Evolutionary conservation across 2,888 invertebrate species (phyloP), one percentile per base, ranked within the genome.

Genomic region (Calephelis perditalis): DNA sequence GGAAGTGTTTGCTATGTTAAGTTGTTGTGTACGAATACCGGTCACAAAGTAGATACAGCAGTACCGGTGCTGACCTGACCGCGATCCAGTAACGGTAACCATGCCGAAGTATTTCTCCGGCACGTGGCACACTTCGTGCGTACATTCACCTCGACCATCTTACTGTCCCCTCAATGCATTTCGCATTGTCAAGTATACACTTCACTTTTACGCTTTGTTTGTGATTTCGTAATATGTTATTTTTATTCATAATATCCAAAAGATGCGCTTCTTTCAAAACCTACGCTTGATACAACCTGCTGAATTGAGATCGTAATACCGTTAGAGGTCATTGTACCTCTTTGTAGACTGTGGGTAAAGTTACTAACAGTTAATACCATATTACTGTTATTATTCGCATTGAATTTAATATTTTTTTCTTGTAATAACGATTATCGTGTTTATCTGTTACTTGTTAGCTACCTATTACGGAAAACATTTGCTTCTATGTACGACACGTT

Each of bases 51-150:
- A 70, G 74, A 77, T 75, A 73, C 79, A 76, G 76, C 75, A 77
- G 77, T 81, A 81, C 80, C 77, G 82, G 76, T 81, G 86, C 78
- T 73, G 78, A 83, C 83, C 82, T 89, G 88, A 88, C 89, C 89
- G 89, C 88, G 87, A 86, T 88, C 85, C 86, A 79, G 78, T 90
- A 90, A 90, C 89, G 89, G 89, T 90, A 88, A 78, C 80, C 82
- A 82, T 78, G 83, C 81, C 82, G 86, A 86, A 87, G 87, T 84
- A 82, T 88, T 87, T 88, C 87, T 86, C 82, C 78, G 82, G 78
- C 84, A 78, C 81, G 83, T 86, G 90, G 85, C 89, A 89, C 88
- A 89, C 87, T 88, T 89, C 73, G 82, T 81, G 86, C 84, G 90
- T 88, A 79, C 90, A 80, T 90, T 90, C 90, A 90, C 90, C 90